Evolutionary conservation across 2,113 vertebrate species (phyloP).

Genomic region (Atherinomorus stipes): DNA sequence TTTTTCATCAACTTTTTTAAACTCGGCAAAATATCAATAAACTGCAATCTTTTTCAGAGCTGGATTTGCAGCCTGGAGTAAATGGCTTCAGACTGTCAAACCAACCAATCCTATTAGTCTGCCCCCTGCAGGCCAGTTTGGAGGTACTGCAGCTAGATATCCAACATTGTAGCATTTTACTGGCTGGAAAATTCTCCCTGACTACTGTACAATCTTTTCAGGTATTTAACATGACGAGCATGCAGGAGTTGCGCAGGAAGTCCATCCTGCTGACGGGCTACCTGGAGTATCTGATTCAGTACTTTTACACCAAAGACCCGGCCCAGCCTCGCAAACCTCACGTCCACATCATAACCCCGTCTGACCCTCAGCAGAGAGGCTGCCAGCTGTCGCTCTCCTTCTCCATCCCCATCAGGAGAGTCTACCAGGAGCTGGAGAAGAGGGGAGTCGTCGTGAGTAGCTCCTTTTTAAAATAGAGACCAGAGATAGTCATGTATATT

Average conservation of each 20-base stretch:
- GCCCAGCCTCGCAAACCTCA: conserved; percentile 70
- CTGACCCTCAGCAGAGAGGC: conserved; percentile 85
- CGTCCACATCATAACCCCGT: conserved; percentile 89
- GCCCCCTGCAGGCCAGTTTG: conserved; percentile 92
- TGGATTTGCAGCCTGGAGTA: conserved; percentile 90
- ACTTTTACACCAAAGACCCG: conserved; percentile 78
- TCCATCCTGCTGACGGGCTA: conserved; percentile 93
- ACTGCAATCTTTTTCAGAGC: conserved; percentile 74
- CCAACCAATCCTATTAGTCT: conserved; percentile 93
- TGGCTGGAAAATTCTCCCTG: not conserved
- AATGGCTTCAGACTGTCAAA: conserved; percentile 94
- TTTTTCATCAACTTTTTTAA: not conserved
- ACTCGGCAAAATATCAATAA: too few species aligned
- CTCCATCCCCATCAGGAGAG: conserved; percentile 82
- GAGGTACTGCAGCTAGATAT: conserved; percentile 84
- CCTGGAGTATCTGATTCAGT: conserved; percentile 90
- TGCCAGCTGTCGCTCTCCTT: conserved; percentile 93
- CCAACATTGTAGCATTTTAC: not conserved
- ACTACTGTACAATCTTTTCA: conserved; percentile 49
- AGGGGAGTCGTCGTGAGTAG: conserved; percentile 91
- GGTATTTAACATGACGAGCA: conserved; percentile 89
- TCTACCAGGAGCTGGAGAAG: conserved; percentile 90
- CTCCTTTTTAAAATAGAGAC: not conserved
- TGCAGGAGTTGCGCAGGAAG: conserved; percentile 90
- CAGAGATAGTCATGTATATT: too few species aligned